A percentile compares a stretch with the other conserved stretches of the same genome.
Conservation (phyloP, 2,888 invertebrate species). For the Parnassius mnemosyne region DNA sequence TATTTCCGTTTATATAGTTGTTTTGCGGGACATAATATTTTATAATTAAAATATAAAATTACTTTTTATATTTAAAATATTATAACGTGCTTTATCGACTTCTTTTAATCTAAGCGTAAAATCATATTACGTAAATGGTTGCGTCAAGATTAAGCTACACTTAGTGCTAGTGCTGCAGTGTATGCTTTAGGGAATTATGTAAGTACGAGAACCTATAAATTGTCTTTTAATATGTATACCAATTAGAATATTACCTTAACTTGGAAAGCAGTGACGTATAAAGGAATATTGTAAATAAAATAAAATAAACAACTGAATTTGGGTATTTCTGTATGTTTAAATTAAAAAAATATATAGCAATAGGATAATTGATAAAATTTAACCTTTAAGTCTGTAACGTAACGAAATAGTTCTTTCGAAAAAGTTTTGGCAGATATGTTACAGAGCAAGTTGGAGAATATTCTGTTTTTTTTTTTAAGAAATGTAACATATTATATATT, state of each 20-base stretch:
- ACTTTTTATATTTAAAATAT: not conserved
- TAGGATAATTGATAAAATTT: not conserved
- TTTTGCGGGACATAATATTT: too few relatives aligned
- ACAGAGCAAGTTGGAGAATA: too few relatives aligned
- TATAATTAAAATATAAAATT: too few relatives aligned
- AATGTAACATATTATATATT: too few relatives aligned
- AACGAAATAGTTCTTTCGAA: too few relatives aligned
- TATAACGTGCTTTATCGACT: not conserved
- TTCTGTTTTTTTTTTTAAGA: too few relatives aligned
- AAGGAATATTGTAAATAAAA: not conserved
- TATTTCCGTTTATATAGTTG: too few relatives aligned
- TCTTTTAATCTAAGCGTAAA: slow-evolving; percentile 15
- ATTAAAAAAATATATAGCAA: not conserved
- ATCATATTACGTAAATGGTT: slow-evolving; percentile 21
- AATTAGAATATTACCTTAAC: not conserved
- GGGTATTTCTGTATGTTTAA: not conserved
- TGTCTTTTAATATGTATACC: not conserved
- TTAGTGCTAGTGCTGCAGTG: slow-evolving; percentile 11
- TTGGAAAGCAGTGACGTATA: not conserved
- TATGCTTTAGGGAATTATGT: slow-evolving; percentile 13
- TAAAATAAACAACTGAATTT: not conserved
- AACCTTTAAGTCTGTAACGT: too few relatives aligned
- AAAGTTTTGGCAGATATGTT: too few relatives aligned
- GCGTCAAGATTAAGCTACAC: slow-evolving; percentile 13
- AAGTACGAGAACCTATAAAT: not conserved